Evolutionary conservation across 2,113 vertebrate species (phyloP), one percentile per base, ranked within the genome.

Genomic region (Equus quagga): DNA sequence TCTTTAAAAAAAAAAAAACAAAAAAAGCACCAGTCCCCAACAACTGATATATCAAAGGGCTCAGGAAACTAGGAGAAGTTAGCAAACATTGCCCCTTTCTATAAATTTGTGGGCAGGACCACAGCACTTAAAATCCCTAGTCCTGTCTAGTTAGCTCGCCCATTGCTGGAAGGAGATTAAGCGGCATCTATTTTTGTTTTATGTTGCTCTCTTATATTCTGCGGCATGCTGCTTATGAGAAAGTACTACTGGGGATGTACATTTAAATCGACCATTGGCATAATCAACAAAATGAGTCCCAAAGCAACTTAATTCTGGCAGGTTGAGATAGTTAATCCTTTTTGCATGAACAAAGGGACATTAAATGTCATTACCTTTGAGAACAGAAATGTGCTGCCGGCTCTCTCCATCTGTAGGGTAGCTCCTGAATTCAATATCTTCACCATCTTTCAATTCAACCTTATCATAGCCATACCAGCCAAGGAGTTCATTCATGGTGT

Each of bases 401-500:
- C 99, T 99, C 98, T 99, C 99, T 98, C 99, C 99, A 95, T 99
- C 99, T 98, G 98, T 97, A 56, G 99, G 98, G 97, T 99, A 99
- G 98, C 99, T 99, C 97, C 99, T 99, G 80, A 99, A 99, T 98
- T 99, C 99, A 98, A 99, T 99, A 98, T 99, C 99, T 98, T 99
- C 99, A 44, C 99, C 99, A 98, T 99, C 99, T 99, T 99, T 99
- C 97, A 99, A 79, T 99, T 99, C 99, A 99, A 99, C 99, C 98
- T 99, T 99, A 99, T 99, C 99, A 96, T 99, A 99, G 96, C 99
- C 99, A 97, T 99, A 99, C 99, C 99, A 99, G 96, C 99, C 99
- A 98, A 99, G 99, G 95, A 99, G 99, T 98, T 99, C 99, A 97
- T 99, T 99, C 99, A 99, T 99, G 97, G 99, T 99, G 98, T 99